A percentile compares a stretch with the other conserved stretches of the same genome.
Evolutionary conservation across 2,888 invertebrate genomes (phyloP).

Genomic region (Oligia strigilis): DNA sequence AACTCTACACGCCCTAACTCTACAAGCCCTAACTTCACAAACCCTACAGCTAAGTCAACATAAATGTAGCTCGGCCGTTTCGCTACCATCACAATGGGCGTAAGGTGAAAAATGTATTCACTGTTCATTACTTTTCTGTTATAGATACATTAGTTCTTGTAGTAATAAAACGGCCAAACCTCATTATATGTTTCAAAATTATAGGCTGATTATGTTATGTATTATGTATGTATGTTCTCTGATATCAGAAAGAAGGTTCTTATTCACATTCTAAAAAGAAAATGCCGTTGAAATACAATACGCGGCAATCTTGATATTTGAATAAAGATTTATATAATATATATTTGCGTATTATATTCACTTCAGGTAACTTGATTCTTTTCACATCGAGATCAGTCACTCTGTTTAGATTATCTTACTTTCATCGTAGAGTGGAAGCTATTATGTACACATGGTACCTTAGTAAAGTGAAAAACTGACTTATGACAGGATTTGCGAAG

Average conservation of each 20-base stretch:
- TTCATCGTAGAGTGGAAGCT: constrained; percentile 19
- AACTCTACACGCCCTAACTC: no score
- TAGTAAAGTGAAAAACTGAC: constrained; percentile 2
- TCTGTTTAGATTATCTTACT: constrained; percentile 38
- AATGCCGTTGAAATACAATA: constrained; percentile 6
- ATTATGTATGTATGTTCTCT: no score
- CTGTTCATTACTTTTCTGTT: no score
- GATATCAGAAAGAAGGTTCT: background rate
- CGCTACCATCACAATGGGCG: no score
- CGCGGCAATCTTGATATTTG: constrained; percentile 27
- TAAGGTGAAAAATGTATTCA: no score
- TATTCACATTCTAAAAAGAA: constrained; percentile 19
- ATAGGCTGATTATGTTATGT: no score
- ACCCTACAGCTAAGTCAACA: no score
- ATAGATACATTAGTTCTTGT: no score
- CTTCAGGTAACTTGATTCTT: constrained; percentile 41
- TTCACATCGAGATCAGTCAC: background rate
- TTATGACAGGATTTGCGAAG: constrained; percentile 20
- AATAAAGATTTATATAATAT: constrained; percentile 33
- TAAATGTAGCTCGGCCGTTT: no score
- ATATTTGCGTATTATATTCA: background rate
- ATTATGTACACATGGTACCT: constrained; percentile 24
- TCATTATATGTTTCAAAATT: no score
- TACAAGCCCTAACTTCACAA: no score
- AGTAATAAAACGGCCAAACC: no score